Conservation (phyloP, 2,888 invertebrate species). For the Loripinus fragilis region DNA sequence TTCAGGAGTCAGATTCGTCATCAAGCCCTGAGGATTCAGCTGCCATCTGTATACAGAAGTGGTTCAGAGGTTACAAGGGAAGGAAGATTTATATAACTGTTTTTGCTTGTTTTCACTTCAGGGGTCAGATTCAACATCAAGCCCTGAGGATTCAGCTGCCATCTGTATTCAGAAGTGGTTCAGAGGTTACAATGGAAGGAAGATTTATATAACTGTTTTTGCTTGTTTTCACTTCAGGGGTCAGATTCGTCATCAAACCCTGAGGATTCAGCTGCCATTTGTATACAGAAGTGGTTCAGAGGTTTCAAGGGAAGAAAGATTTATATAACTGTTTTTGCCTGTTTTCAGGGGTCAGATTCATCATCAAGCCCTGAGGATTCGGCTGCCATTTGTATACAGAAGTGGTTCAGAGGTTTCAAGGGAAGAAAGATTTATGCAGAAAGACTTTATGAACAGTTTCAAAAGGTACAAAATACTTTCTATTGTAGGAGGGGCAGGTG, state of each 20-base stretch:
- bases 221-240: slow-evolving; percentile 16
- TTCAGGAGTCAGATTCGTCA: neutral
- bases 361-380: slow-evolving; percentile 33
- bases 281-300: slow-evolving; percentile 70
- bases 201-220: too few species aligned
- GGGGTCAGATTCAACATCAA: neutral
- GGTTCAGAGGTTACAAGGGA: slow-evolving; percentile 72
- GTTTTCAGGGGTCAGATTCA: neutral
- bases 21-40: slow-evolving; percentile 50
- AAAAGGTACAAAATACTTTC: too few species aligned
- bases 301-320: too few species aligned
- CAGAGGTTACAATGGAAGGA: slow-evolving; percentile 68
- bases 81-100: too few species aligned
- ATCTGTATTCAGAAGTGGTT: slow-evolving; percentile 71
- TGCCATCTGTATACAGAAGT: slow-evolving; percentile 69
- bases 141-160: slow-evolving; percentile 45
- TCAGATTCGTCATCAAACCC: neutral
- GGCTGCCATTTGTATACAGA: slow-evolving; percentile 70
- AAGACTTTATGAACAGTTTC: slow-evolving; percentile 68
- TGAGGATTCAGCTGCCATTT: slow-evolving; percentile 62
- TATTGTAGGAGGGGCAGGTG: too few species aligned
- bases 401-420: slow-evolving; percentile 66
- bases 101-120: too few species aligned
- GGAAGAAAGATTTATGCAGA: slow-evolving; percentile 70
- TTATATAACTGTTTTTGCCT: neutral